Base-by-base conservation (phyloP, 1,140 invertebrate genomes). In the Brachionus paranguensis region DNA sequence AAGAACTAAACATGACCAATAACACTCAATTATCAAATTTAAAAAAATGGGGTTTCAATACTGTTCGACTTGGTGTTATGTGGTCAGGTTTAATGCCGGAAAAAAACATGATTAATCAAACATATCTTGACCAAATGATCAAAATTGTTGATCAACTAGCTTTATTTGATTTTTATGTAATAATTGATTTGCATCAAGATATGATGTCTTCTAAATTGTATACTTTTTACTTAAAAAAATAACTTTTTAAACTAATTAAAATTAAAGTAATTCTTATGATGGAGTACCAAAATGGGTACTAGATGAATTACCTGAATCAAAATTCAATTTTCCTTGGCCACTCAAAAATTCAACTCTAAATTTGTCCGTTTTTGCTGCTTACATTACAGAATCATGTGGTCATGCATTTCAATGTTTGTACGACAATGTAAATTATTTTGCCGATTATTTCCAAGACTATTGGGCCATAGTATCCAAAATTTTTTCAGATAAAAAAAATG, bases 341-440 rank as follows among this genome's bases (percentile, higher is more conserved):
- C 81, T 87, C 2, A 70, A 70, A 17, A 53, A 84, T 29, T 41
- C 47, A n/a, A 43, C 78, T n/a, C 11, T 27, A 47, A 37, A 76
- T 33, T 41, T 41, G 1, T 85, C 78, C 5, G 85, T 85, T 83
- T 45, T 76, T n/a, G 33, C 85, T 41, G 84, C 78, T 29, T 87
- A 87, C 70, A 76, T 87, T 14, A 86, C 86, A 14, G 78, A 85
- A 50, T 85, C 86, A 24, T 84, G 78, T 76, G 65, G 85, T 29
- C 11, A 70, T 47, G 85, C 86, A 43, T 87, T 87, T 83, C 86
- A 87, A 78, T 65, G 84, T 70, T 68, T 87, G n/a, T 87, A 87
- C 83, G 81, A 86, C 17, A 87, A 87, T 78, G 53, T 53, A 11
- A 65, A 33, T 43, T 53, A 79, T 8, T 83, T 85, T 27, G 7